Evolutionary conservation across 2,113 vertebrate genomes (phyloP).

Genomic region (Hypomesus transpacificus): DNA sequence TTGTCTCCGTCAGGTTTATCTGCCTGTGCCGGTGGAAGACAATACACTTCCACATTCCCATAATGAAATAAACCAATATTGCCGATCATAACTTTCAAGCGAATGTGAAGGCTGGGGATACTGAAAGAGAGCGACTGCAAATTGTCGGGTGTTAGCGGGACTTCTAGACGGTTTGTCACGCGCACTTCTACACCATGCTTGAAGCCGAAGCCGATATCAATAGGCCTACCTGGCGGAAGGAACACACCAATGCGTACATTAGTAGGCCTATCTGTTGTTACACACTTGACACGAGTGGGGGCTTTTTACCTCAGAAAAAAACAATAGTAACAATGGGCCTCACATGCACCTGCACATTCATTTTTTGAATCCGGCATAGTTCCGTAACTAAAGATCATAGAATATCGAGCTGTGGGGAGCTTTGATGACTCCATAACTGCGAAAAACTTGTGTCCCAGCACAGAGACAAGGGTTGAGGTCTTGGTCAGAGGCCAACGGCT

Average conservation of each 20-base stretch:
- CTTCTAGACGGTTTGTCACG: constrained; percentile 13
- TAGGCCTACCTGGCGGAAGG: background rate
- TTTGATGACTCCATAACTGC: background rate
- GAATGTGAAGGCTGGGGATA: constrained; percentile 1
- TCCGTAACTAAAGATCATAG: constrained; percentile 7
- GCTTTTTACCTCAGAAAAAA: no score
- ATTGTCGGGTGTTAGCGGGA: constrained; percentile 9
- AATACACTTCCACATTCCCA: constrained; percentile 7
- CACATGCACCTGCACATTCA: background rate
- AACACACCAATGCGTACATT: background rate
- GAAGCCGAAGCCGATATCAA: background rate
- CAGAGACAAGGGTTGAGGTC: no score
- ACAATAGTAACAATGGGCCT: no score
- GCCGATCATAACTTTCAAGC: background rate
- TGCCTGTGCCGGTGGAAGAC: background rate
- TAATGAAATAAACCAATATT: constrained; percentile 11
- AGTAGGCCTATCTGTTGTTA: no score
- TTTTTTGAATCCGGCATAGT: background rate
- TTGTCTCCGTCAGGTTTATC: background rate
- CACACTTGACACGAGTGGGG: no score
- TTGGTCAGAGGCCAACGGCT: no score
- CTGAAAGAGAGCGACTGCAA: constrained; percentile 9
- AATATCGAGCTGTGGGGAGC: constrained; percentile 2
- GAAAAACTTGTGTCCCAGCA: no score
- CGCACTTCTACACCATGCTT: background rate